Percentiles rank a stretch among this genome's conserved stretches.
Conservation (phyloP, 2,888 invertebrate genomes). For the Cantharis nigra region DNA sequence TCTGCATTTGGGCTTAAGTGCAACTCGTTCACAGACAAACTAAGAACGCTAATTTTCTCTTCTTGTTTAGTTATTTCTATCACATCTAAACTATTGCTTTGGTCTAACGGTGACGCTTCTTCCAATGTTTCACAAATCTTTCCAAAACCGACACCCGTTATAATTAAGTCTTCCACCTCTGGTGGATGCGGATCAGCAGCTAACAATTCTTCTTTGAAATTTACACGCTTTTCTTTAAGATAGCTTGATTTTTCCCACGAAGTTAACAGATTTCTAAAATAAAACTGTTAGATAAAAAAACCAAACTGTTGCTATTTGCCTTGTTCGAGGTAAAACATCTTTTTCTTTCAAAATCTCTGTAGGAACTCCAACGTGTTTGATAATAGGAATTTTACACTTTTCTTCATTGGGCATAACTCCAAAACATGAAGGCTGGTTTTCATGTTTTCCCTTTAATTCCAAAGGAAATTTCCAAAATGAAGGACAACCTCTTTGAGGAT, state of each 20-base stretch:
- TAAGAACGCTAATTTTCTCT: neutral
- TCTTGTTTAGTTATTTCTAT: neutral
- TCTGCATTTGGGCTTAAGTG: neutral
- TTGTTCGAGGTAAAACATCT: slow-evolving; percentile 37
- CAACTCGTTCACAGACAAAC: slow-evolving; percentile 4
- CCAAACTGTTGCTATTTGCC: slow-evolving; percentile 29
- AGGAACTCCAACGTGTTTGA: slow-evolving; percentile 45
- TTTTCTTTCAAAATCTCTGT: slow-evolving; percentile 43
- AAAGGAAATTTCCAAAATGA: slow-evolving; percentile 47
- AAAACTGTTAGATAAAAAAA: neutral
- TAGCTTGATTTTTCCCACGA: slow-evolving; percentile 41
- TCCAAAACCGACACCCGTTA: slow-evolving; percentile 40
- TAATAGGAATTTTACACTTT: slow-evolving; percentile 42
- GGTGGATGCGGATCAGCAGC: slow-evolving; percentile 44
- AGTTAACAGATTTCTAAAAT: slow-evolving; percentile 35
- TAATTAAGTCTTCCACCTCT: slow-evolving; percentile 39
- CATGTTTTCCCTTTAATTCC: slow-evolving; percentile 28
- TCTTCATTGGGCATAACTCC: slow-evolving; percentile 39
- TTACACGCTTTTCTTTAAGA: slow-evolving; percentile 37
- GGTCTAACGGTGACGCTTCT: too few species aligned
- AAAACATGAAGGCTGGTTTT: slow-evolving; percentile 39
- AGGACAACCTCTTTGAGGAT: slow-evolving; percentile 50
- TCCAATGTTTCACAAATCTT: neutral
- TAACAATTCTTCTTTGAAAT: slow-evolving; percentile 38
- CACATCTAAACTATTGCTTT: neutral